These are phyloP conservation scores for Bombus sibiricus DNA, from an alignment of 1,140 invertebrate genomes.

Conservation along the genomic window DNA sequence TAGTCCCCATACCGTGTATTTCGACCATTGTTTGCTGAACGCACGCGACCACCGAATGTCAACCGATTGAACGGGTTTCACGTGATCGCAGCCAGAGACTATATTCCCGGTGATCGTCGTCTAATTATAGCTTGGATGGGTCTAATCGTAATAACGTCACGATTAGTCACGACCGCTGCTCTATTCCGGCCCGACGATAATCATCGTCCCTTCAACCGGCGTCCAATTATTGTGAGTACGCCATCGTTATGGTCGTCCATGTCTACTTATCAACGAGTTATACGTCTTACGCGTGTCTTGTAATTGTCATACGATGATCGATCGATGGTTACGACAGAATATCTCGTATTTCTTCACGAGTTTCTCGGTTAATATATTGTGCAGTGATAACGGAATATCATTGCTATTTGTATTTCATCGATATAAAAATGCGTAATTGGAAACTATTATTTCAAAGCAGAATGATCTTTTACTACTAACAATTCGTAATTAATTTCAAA, in stretches of 20 bases:
- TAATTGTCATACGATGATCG: background rate
- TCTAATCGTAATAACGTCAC: constrained; percentile 47
- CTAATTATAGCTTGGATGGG: constrained; percentile 46
- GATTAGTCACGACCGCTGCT: constrained; percentile 41
- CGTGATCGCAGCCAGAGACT: constrained; percentile 11
- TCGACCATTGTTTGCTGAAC: constrained; percentile 19
- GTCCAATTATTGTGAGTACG: constrained; percentile 50
- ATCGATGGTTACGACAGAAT: background rate
- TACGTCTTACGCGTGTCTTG: constrained; percentile 1
- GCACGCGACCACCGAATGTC: constrained; percentile 15
- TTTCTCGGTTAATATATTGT: background rate
- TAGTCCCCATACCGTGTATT: background rate
- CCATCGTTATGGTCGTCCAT: background rate
- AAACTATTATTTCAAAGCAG: no score
- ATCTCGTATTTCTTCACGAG: background rate
- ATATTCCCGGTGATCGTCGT: constrained; percentile 21
- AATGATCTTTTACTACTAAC: no score
- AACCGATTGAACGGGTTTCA: constrained; percentile 8
- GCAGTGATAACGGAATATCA: no score
- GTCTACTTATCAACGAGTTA: constrained; percentile 31
- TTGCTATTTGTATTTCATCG: no score
- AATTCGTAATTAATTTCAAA: no score
- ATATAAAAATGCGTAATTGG: no score
- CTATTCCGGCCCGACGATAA: constrained; percentile 40
- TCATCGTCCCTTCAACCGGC: constrained; percentile 3